Evolutionary conservation across 2,797 vertebrate species (phyloP), one percentile per base, ranked within the genome.

Genomic region (Loris lydekkerianus): DNA sequence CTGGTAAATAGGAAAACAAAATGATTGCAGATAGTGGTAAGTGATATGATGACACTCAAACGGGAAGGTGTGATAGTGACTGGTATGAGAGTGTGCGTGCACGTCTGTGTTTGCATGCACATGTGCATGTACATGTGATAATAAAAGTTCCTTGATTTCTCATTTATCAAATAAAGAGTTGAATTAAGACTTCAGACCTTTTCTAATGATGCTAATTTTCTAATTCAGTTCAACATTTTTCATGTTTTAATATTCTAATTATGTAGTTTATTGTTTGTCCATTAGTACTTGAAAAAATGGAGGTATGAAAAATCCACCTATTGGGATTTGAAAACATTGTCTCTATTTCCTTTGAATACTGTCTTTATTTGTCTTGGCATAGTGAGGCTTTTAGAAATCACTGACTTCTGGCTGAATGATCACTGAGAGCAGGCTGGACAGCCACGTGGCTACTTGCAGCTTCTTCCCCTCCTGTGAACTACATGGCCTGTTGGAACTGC

Each of bases 271-370:
- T 82, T 49, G 3, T 81, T 20, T n/a, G 17, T 43, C 37, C 61
- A 60, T 37, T 65, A 72, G 37, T 53, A 31, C 20, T 70, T 86
- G 20, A 34, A 73, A 20, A 69, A 80, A 77, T 20, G 34, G 13
- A 78, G 78, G 53, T 81, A 49, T 73, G 21, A 90, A 81, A 95
- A 78, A 58, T 25, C 14, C 1, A 70, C 23, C 69, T 81, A 9
- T 40, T 27, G 20, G 43, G 34, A 86, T 72, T 72, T 87, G 21
- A 92, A 95, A 83, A 23, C 31, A 43, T 5, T 67, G 9, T 60
- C 60, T 60, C 7, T 53, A 37, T 46, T 96, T 96, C 75, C 80
- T 86, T 70, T 65, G 8, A 97, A 95, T 34, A 21, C 34, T 56
- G 13, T 89, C 23, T 46, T 67, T 82, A 84, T 76, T 69, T 72